Evolutionary conservation across 2,113 vertebrate species (phyloP), one percentile per base, ranked within the genome.

Genomic region (Pygoscelis adeliae): DNA sequence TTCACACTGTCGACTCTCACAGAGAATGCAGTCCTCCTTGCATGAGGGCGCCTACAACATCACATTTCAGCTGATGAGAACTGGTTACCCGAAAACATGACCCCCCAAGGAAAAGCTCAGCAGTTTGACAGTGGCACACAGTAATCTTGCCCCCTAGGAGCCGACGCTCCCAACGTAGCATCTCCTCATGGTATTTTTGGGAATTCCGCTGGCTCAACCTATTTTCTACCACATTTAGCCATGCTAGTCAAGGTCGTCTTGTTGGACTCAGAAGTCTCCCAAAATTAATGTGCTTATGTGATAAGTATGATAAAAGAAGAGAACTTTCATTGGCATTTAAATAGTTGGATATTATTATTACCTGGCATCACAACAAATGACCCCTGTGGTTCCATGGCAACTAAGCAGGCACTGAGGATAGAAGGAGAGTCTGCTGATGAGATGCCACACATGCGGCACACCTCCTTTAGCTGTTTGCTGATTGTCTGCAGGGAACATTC

Each of bases 341-440:
- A 27, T 0, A 56, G 72, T 2, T 65, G 72, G 71, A 34, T 38
- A 50, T 80, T 47, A 85, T 21, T 42, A 42, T 47, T 97, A 99
- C 99, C 99, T 98, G 99, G 99, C 99, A 99, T 99, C 90, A 99
- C 98, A 71, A 99, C 99, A 6, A 99, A 99, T 32, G 99, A 99
- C 61, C 99, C 99, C 96, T 99, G 99, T 15, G 99, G 99, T 98
- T 99, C 99, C 99, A 99, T 99, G 98, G 99, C 99, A 52, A 99
- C 99, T 96, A 99, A 98, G 95, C 99, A 99, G 98, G 99, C 99
- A 97, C 99, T 99, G 95, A 99, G 99, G 97, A 99, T 99, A 66
- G 98, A 98, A 67, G 99, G 99, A 42, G 99, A 99, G 97, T 99
- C 99, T 8, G 98, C 98, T 2, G 99, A 97, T 4, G 99, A 99